Base-by-base conservation (phyloP, 2,797 vertebrate genomes). In the Triplophysa yarkandensis region DNA sequence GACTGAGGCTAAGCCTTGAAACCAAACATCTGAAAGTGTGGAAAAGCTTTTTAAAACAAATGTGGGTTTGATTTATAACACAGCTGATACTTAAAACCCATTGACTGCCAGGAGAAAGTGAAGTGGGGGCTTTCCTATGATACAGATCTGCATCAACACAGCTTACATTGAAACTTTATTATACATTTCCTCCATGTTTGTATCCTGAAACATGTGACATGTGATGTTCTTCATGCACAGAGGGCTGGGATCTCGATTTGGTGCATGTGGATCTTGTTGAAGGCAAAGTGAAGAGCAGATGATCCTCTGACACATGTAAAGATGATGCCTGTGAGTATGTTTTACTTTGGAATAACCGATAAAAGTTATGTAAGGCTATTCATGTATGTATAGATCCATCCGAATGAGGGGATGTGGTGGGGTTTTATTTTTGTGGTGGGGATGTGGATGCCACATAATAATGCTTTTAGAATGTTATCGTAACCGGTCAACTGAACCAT, bases 281-380 rank as follows among this genome's bases (percentile, higher is more conserved):
- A 48, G 44, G 8, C 25, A 21, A 62, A 68, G 48, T 58, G 43
- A 39, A 57, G 71, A 58, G 79, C 83, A 82, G 77, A 86, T 85
- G 83, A 75, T 73, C 65, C 80, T 83, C 76, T 83, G 77, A 85
- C 81, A 52, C 61, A 50, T 68, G 79, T 57, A 67, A 83, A 76
- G 28, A 86, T 86, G 85, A 86, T 86, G 83, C 85, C 85, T 67
- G 83, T 86, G 73, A 85, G 85, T 84, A 67, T 74, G n/a, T n/a
- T n/a, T n/a, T n/a, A n/a, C n/a, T n/a, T n/a, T n/a, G n/a, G n/a
- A n/a, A n/a, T n/a, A n/a, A n/a, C n/a, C n/a, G n/a, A n/a, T n/a
- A n/a, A n/a, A n/a, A n/a, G n/a, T n/a, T n/a, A n/a, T n/a, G n/a
- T n/a, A n/a, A n/a, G n/a, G n/a, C n/a, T n/a, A n/a, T n/a, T n/a